Evolutionary conservation across 2,797 vertebrate genomes (phyloP).

Genomic region (Aselliscus stoliczkanus): DNA sequence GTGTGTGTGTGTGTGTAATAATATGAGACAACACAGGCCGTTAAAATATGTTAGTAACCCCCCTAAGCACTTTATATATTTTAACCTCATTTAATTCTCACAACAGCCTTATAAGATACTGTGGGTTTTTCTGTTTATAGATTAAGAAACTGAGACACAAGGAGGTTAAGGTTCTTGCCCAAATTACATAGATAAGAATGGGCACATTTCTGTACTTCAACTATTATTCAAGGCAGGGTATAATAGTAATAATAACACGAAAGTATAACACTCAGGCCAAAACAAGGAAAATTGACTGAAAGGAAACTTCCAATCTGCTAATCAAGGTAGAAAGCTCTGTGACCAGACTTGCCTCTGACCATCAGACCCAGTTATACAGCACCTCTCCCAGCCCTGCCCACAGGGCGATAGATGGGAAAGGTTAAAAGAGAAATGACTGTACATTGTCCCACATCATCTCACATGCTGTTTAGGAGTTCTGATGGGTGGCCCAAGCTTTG

Average conservation of each 20-base stretch:
- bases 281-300: neutral
- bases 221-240: neutral
- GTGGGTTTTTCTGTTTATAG: neutral
- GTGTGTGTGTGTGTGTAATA: neutral
- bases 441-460: fast-evolving
- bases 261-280: neutral
- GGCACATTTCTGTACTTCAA: neutral
- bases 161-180: neutral
- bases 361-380: neutral
- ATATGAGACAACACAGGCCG: neutral
- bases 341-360: fast-evolving
- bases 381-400: neutral
- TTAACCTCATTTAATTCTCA: neutral
- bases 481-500: neutral
- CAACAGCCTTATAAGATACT: neutral
- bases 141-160: neutral
- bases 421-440: neutral
- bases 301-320: neutral
- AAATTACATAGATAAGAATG: neutral
- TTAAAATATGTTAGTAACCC: neutral
- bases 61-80: neutral
- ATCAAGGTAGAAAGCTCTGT: neutral
- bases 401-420: neutral
- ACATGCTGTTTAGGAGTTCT: neutral
- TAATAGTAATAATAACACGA: neutral